phyloP scores from a whole-genome alignment of 2,797 vertebrate genomes.

The Propithecus perrieri region DNA sequence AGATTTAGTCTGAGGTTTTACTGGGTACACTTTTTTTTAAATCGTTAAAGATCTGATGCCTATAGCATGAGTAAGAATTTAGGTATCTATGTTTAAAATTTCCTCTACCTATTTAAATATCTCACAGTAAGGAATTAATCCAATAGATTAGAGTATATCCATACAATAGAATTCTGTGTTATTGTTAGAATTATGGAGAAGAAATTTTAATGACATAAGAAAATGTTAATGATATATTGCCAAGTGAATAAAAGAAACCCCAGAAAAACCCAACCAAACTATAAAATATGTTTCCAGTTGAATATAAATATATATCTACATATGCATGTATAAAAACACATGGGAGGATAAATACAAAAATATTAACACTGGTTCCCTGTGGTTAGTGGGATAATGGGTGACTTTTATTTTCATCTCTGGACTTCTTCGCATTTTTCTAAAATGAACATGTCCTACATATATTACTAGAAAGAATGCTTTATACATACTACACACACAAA shows the following conservation, averaged over 20 bases:
- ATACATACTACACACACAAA: neutral
- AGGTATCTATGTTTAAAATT: slow-evolving; percentile 36
- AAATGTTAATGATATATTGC: slow-evolving; percentile 33
- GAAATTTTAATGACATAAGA: slow-evolving; percentile 34
- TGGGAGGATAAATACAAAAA: neutral
- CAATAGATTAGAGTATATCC: neutral
- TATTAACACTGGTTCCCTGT: slow-evolving; percentile 13
- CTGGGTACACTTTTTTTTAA: neutral
- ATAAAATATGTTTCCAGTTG: slow-evolving; percentile 1
- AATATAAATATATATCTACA: slow-evolving; percentile 7
- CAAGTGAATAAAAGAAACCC: neutral
- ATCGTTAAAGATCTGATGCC: slow-evolving; percentile 23
- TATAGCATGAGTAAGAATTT: neutral
- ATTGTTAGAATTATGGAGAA: slow-evolving; percentile 14
- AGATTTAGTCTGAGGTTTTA: slow-evolving; percentile 52
- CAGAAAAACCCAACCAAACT: slow-evolving; percentile 17
- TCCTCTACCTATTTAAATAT: slow-evolving; percentile 40
- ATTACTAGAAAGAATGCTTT: slow-evolving; percentile 40
- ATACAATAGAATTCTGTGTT: neutral
- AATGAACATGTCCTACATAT: neutral
- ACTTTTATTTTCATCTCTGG: slow-evolving; percentile 34
- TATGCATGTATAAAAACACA: slow-evolving; percentile 29
- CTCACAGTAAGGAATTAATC: neutral
- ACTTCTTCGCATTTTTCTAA: slow-evolving; percentile 13
- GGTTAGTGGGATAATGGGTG: neutral